These are phyloP conservation scores for Drosophila nr. perissopoda DNA, from an alignment of 2,888 invertebrate genomes.

Conservation along the genomic window DNA sequence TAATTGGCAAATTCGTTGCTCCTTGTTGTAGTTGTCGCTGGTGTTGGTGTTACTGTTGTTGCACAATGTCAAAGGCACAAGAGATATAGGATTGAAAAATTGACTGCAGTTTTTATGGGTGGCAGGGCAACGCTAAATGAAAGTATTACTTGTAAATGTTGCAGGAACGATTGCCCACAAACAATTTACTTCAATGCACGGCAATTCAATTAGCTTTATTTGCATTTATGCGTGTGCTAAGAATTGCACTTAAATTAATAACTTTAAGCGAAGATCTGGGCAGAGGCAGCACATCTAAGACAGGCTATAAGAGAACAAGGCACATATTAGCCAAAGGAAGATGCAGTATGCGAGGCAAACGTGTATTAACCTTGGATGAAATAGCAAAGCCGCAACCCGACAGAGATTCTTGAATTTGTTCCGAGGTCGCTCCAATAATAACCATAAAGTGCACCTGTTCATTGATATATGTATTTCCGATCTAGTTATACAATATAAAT, in stretches of 20 bases:
- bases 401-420: background rate
- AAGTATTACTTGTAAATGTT: slow-evolving; percentile 16
- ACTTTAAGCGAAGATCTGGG: background rate
- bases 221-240: background rate
- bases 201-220: slow-evolving; percentile 32
- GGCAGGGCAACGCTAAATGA: slow-evolving; percentile 28
- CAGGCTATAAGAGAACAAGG: background rate
- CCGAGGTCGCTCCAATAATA: background rate
- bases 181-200: slow-evolving; percentile 15
- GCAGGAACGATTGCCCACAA: slow-evolving; percentile 21
- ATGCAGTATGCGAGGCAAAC: background rate
- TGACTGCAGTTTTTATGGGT: slow-evolving; percentile 69
- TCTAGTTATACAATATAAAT: background rate
- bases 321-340: background rate
- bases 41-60: slow-evolving; percentile 7
- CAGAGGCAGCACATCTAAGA: background rate
- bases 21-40: slow-evolving; percentile 4
- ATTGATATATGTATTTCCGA: background rate
- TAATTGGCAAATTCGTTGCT: slow-evolving; percentile 10
- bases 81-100: slow-evolving; percentile 44
- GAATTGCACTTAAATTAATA: background rate
- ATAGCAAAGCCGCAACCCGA: background rate
- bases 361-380: background rate
- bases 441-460: background rate
- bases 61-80: slow-evolving; percentile 3